Conservation (phyloP, 2,113 vertebrate species). For the Pollimyrus isidori region DNA sequence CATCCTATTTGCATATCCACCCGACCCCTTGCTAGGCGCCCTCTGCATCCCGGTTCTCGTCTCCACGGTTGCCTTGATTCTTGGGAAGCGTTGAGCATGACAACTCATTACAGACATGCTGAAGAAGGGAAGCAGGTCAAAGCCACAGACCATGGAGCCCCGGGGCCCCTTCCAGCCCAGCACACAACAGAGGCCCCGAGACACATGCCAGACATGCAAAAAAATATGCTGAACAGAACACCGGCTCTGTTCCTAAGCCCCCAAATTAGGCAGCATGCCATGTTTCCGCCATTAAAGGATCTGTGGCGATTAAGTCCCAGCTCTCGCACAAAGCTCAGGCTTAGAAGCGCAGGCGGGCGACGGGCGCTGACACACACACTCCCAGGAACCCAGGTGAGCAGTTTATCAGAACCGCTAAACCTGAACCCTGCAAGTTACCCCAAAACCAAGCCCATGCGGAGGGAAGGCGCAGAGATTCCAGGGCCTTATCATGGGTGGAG, state of each 20-base stretch:
- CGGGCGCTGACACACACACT: constrained; percentile 48
- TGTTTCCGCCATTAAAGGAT: constrained; percentile 50
- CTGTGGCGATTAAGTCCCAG: constrained; percentile 42
- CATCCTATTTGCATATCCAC: not conserved
- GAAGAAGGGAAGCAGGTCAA: not conserved
- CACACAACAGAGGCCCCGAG: not conserved
- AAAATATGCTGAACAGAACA: not conserved
- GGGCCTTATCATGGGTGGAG: not conserved
- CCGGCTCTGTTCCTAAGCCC: constrained; percentile 41
- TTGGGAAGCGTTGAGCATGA: not conserved
- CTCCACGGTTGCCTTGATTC: not conserved
- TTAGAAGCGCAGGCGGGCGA: constrained; percentile 24
- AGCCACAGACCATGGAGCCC: not conserved
- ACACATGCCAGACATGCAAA: not conserved
- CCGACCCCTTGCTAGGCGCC: not conserved
- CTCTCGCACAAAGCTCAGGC: constrained; percentile 25
- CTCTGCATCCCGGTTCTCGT: not conserved
- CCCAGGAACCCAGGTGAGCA: constrained; percentile 22
- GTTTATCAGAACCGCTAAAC: not conserved
- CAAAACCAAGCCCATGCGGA: not conserved
- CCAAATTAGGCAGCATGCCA: constrained; percentile 49
- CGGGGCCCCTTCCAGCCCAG: constrained; percentile 12
- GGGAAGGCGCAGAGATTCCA: not conserved
- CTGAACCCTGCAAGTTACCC: too few species aligned
- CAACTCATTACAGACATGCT: not conserved